Percentiles rank a stretch among this genome's conserved stretches.
Evolutionary conservation across 2,888 invertebrate genomes (phyloP).

Genomic region (Ditula angustiorana): DNA sequence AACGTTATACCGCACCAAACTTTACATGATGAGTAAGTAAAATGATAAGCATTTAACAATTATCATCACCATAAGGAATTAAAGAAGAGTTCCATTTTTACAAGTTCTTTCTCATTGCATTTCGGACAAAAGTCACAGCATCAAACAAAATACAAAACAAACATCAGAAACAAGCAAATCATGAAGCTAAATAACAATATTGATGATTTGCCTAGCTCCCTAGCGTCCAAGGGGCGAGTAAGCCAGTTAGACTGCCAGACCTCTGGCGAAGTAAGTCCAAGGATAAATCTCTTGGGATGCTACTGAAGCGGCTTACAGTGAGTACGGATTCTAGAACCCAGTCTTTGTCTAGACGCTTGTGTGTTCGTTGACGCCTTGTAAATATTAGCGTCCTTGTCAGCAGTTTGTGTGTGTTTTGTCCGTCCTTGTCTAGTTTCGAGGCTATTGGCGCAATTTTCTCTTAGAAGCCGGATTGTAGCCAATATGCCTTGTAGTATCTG

Average conservation of each 20-base stretch:
- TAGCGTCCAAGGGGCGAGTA: constrained; percentile 67
- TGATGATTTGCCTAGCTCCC: constrained; percentile 67
- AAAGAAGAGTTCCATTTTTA: not conserved
- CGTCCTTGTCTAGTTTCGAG: constrained; percentile 48
- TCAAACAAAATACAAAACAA: constrained; percentile 16
- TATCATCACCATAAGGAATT: not conserved
- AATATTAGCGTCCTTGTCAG: constrained; percentile 55
- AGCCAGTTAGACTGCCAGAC: constrained; percentile 71
- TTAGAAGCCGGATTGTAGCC: not conserved
- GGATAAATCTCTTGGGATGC: constrained; percentile 74
- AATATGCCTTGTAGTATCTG: constrained; percentile 1
- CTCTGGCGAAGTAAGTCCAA: constrained; percentile 76
- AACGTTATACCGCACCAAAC: not conserved
- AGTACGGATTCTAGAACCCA: constrained; percentile 54
- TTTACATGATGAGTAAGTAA: constrained; percentile 15
- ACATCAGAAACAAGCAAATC: constrained; percentile 10
- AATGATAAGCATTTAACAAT: not conserved
- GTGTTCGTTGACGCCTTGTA: constrained; percentile 60
- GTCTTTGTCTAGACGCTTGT: constrained; percentile 41
- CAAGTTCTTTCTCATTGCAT: not conserved
- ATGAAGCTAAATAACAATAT: constrained; percentile 28
- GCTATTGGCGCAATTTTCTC: not conserved
- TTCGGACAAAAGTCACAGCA: not conserved
- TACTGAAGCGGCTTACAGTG: constrained; percentile 75
- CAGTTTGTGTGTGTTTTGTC: constrained; percentile 49